phyloP scores from a whole-genome alignment of 2,888 invertebrate genomes.

The Cactoblastis cactorum region DNA sequence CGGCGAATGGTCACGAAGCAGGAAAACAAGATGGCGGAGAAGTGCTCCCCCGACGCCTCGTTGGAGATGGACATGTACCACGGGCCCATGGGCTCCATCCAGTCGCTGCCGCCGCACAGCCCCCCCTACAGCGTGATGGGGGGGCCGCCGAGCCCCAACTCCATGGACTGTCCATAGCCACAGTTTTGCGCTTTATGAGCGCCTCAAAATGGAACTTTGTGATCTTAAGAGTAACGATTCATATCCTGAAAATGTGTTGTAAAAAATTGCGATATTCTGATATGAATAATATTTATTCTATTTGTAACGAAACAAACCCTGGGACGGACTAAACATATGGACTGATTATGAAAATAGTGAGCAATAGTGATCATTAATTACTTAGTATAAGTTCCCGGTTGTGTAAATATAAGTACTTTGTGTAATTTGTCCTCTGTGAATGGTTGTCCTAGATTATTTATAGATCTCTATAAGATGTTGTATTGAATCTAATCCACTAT shows the following conservation, averaged over 20 bases:
- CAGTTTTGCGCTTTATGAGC: slow-evolving; percentile 68
- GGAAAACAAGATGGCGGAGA: slow-evolving; percentile 86
- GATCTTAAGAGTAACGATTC: slow-evolving; percentile 21
- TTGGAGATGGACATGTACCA: slow-evolving; percentile 82
- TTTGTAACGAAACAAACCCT: not conserved
- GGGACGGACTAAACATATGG: not conserved
- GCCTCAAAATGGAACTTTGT: slow-evolving; percentile 37
- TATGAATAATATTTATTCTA: not conserved
- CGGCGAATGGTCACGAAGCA: slow-evolving; percentile 92
- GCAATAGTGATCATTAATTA: slow-evolving; percentile 6
- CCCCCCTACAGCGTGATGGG: slow-evolving; percentile 84
- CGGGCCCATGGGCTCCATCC: slow-evolving; percentile 82
- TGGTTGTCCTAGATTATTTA: too few species aligned
- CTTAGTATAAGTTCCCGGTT: slow-evolving; percentile 5
- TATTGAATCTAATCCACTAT: too few species aligned
- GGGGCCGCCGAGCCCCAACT: slow-evolving; percentile 84
- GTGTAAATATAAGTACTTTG: slow-evolving; percentile 3
- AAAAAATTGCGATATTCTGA: slow-evolving; percentile 4
- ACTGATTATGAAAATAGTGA: not conserved
- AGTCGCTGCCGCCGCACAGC: slow-evolving; percentile 84
- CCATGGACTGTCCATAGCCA: slow-evolving; percentile 86
- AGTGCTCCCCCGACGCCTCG: slow-evolving; percentile 82
- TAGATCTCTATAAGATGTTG: too few species aligned
- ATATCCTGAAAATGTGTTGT: slow-evolving; percentile 2
- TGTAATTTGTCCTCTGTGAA: not conserved